phyloP scores from a whole-genome alignment of 2,113 vertebrate species.

The Leiothrix lutea region DNA sequence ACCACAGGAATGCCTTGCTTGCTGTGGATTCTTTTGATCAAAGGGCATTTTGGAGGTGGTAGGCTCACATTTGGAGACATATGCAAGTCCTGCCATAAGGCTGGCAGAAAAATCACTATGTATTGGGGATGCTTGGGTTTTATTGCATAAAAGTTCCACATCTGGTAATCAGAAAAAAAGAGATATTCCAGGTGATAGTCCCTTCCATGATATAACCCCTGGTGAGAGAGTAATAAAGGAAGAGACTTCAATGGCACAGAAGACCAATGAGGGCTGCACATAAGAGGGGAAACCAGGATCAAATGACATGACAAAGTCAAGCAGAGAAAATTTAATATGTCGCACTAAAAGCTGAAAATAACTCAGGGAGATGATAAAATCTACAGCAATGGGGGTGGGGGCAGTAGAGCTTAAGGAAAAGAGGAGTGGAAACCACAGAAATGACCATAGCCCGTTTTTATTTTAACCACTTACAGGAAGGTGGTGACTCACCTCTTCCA shows the following conservation, averaged over 20 bases:
- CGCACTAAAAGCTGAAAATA: constrained; percentile 4
- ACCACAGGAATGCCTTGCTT: neutral
- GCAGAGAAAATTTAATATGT: neutral
- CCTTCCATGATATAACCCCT: neutral
- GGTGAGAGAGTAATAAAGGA: neutral
- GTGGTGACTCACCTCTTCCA: constrained; percentile 23
- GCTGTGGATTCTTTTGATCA: neutral
- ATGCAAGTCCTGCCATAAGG: neutral
- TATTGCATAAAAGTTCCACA: neutral
- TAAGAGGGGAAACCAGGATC: neutral
- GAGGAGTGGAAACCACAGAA: constrained; percentile 4
- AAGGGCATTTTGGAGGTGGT: neutral
- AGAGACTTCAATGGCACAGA: neutral
- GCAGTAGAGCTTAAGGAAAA: neutral
- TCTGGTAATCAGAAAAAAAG: neutral
- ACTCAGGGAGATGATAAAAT: neutral
- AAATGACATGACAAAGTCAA: neutral
- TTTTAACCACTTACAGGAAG: constrained; percentile 33
- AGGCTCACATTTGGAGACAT: neutral
- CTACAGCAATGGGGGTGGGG: neutral
- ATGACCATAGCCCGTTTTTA: neutral
- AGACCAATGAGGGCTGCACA: neutral
- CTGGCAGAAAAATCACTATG: neutral
- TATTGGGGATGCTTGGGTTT: neutral
- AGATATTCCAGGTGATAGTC: neutral